Conservation (phyloP, 1,140 invertebrate species). For the Camponotus pennsylvanicus region DNA sequence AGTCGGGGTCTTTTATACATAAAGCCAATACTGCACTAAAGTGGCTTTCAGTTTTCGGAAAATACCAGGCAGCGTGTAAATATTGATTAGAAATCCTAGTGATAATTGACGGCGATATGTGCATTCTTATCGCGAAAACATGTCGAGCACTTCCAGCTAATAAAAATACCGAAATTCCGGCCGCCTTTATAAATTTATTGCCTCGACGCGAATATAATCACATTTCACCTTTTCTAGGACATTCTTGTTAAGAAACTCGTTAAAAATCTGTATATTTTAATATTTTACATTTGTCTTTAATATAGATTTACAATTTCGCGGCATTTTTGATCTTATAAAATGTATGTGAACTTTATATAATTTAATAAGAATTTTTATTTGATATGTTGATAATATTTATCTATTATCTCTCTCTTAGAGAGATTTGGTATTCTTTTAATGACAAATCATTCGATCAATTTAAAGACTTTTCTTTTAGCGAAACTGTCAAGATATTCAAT, state of each 20-base stretch:
- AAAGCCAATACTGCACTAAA: slow-evolving; percentile 12
- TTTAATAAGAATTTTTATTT: slow-evolving; percentile 1
- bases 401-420: not conserved
- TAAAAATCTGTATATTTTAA: not conserved
- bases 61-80: slow-evolving; percentile 57
- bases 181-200: slow-evolving; percentile 62
- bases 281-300: slow-evolving; percentile 1
- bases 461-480: not conserved
- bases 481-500: not conserved
- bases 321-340: not conserved
- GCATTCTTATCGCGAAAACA: slow-evolving; percentile 64
- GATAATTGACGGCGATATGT: slow-evolving; percentile 54
- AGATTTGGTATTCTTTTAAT: not conserved
- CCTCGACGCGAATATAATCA: slow-evolving; percentile 12
- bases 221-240: slow-evolving; percentile 9
- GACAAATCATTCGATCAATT: not conserved
- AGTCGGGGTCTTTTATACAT: not conserved
- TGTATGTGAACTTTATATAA: not conserved
- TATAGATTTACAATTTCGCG: not conserved
- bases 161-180: slow-evolving; percentile 37
- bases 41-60: slow-evolving; percentile 44
- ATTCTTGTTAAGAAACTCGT: not conserved
- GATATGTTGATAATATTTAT: not conserved
- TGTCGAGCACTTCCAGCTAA: slow-evolving; percentile 36
- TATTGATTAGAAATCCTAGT: slow-evolving; percentile 47